Evolutionary conservation across 2,113 vertebrate species (phyloP), one percentile per base, ranked within the genome.

Genomic region (Meles meles): DNA sequence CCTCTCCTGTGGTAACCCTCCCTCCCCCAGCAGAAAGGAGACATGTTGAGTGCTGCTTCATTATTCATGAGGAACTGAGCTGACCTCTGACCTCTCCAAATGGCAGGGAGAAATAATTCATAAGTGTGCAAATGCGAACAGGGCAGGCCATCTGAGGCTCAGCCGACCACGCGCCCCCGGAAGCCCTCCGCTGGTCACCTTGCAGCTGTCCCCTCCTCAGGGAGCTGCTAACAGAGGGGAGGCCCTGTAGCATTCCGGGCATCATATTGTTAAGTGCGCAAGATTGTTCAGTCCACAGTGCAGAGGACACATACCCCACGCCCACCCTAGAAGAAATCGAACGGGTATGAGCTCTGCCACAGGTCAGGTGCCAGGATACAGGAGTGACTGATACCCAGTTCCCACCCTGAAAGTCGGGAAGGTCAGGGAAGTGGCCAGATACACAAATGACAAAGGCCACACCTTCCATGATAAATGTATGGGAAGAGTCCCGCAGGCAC

Each of bases 31-130:
- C 67, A 83, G 44, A 67, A 76, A 52, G 29, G 25, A 39, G 80
- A 76, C 69, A 5, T 6, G 13, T 59, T 59, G 47, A 81, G 67
- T 63, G 47, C 81, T 37, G 6, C 91, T 98, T 96, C 95, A 98
- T 98, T 98, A 98, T 98, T 98, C 96, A 98, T 90, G 72, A 98
- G 90, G 83, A 0, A 21, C 37, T 14, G 57, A 84, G 55, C 94
- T 95, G 96, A 98, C 97, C 97, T 96, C 79, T 97, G 98, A 98
- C 97, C 98, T 98, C 98, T 97, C 93, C 92, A 96, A 97, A 95
- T 57, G 96, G 79, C 96, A 94, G 90, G 76, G 93, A 95, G 97
- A 65, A 99, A 98, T 98, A 98, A 98, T 98, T 98, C 98, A 98
- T 98, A 97, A 96, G 97, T 96, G 49, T 96, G 96, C 69, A 98